Evolutionary conservation across 2,888 invertebrate species (phyloP).

Genomic region (Melieria crassipennis): DNA sequence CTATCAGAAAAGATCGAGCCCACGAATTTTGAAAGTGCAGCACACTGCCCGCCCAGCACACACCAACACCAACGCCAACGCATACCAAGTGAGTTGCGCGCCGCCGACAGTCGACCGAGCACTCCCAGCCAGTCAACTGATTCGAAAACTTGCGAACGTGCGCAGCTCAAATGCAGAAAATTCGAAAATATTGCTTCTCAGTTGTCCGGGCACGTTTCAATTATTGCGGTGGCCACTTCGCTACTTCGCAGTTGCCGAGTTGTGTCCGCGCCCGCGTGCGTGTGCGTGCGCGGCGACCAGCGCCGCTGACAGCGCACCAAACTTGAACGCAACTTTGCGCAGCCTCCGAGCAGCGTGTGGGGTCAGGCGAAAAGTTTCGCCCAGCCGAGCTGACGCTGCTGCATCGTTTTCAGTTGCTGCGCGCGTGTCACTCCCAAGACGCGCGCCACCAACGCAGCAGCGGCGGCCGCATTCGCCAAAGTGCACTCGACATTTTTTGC

Average conservation of each 20-base stretch:
- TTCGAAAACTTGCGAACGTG: constrained; percentile 2
- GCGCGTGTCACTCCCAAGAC: constrained; percentile 17
- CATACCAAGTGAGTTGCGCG: too few relatives aligned
- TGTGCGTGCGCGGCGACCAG: background rate
- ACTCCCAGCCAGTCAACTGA: background rate
- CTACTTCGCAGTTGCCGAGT: background rate
- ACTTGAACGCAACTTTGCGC: constrained; percentile 18
- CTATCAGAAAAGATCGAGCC: too few relatives aligned
- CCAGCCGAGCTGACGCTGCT: background rate
- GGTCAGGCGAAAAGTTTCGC: background rate
- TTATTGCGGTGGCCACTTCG: background rate
- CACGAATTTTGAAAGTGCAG: too few relatives aligned
- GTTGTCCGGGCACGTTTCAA: constrained; percentile 18
- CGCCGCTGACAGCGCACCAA: constrained; percentile 6
- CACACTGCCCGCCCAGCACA: too few relatives aligned
- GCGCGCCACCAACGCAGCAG: background rate
- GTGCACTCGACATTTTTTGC: constrained; percentile 1
- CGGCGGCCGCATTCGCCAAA: background rate
- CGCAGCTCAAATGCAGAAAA: background rate
- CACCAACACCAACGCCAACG: too few relatives aligned
- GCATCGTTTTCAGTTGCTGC: background rate
- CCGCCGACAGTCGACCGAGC: background rate
- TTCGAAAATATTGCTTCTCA: background rate
- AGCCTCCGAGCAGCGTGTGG: constrained; percentile 9
- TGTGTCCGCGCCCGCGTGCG: too few relatives aligned